Evolutionary conservation across 1,140 invertebrate species (phyloP).

Genomic region (Brachionus rubens): DNA sequence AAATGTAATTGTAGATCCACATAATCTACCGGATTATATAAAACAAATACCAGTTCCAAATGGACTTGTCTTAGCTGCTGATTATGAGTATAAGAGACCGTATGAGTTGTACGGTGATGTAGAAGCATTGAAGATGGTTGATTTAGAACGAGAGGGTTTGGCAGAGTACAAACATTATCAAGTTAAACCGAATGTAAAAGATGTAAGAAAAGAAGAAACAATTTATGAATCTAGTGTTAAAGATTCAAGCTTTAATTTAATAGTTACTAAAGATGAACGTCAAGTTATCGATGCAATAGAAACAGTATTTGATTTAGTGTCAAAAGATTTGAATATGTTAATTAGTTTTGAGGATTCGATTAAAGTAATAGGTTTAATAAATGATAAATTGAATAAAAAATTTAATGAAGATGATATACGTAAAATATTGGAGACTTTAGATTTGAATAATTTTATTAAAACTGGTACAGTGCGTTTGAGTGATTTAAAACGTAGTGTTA

Average conservation of each 20-base stretch:
- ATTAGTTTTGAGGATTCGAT: conserved; percentile 23
- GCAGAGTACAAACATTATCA: not conserved
- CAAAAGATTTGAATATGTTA: not conserved
- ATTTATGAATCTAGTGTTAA: no score
- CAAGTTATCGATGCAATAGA: not conserved
- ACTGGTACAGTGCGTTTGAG: not conserved
- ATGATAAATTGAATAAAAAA: not conserved
- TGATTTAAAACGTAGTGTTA: not conserved
- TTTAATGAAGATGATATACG: conserved; percentile 19
- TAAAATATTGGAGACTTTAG: not conserved
- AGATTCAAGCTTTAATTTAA: not conserved
- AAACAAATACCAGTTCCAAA: not conserved
- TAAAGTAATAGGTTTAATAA: conserved; percentile 21
- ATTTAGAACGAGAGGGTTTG: conserved; percentile 31
- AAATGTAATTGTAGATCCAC: not conserved
- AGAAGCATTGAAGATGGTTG: conserved; percentile 9
- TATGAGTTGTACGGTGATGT: conserved; percentile 33
- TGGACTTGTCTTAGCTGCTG: not conserved
- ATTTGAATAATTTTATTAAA: conserved; percentile 35
- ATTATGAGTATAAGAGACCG: not conserved
- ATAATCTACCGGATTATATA: conserved; percentile 13
- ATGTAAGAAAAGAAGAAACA: no score
- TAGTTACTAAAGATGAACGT: not conserved
- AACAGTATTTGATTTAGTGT: not conserved
- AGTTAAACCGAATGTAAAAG: not conserved